A percentile compares a stretch with the other conserved stretches of the same genome.
phyloP scores from a whole-genome alignment of 2,113 vertebrate genomes.

The Athene noctua region DNA sequence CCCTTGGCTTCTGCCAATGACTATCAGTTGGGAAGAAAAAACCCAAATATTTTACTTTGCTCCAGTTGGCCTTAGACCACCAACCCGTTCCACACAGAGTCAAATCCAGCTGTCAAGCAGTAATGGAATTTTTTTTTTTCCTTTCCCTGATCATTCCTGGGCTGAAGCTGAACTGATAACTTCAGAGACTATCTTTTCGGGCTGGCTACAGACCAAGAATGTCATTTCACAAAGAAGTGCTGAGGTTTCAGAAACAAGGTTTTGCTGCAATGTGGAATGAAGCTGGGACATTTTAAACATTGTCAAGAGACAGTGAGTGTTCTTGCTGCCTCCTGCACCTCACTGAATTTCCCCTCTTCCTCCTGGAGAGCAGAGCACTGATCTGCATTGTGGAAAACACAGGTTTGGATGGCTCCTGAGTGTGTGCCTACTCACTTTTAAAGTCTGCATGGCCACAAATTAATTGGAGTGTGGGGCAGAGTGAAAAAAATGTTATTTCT shows the following conservation, averaged over 20 bases:
- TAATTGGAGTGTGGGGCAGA: background rate
- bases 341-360: background rate
- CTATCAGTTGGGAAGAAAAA: background rate
- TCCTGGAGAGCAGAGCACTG: background rate
- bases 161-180: slow-evolving; percentile 53
- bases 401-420: background rate
- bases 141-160: background rate
- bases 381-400: background rate
- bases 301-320: background rate
- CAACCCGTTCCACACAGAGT: background rate
- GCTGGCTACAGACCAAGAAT: slow-evolving; percentile 44
- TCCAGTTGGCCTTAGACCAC: background rate
- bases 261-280: background rate
- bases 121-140: background rate
- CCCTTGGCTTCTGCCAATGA: background rate
- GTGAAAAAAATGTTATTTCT: background rate
- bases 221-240: slow-evolving; percentile 36
- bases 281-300: background rate
- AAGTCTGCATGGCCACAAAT: background rate
- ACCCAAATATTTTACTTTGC: background rate
- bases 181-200: background rate
- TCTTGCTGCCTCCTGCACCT: background rate
- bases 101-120: slow-evolving; percentile 16
- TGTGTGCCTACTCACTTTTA: background rate
- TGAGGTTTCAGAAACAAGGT: slow-evolving; percentile 59